phyloP scores from a whole-genome alignment of 2,113 vertebrate species.

The Sphyrna mokarran region DNA sequence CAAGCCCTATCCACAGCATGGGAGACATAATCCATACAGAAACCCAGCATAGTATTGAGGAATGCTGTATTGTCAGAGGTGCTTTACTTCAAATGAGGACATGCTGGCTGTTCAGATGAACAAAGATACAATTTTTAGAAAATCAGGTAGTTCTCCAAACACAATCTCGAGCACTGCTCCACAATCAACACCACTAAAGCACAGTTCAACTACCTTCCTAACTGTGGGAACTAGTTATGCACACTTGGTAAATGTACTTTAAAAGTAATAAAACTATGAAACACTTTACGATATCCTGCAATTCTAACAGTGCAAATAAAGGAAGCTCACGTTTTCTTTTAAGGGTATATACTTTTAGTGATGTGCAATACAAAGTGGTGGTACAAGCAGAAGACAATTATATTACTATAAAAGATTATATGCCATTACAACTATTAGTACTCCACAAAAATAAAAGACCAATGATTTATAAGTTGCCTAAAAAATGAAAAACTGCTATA shows the following conservation, averaged over 20 bases:
- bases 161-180: background rate
- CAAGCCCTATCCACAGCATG: background rate
- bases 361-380: background rate
- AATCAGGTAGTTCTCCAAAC: background rate
- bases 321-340: background rate
- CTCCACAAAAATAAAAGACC: background rate
- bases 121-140: background rate
- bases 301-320: background rate
- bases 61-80: background rate
- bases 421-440: background rate
- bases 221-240: background rate
- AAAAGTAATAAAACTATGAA: background rate
- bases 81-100: background rate
- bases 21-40: background rate
- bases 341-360: background rate
- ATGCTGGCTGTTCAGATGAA: background rate
- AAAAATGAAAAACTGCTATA: background rate
- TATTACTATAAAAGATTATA: background rate
- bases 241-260: background rate
- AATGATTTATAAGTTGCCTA: background rate
- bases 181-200: background rate
- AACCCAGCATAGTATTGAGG: background rate
- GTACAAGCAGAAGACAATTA: background rate
- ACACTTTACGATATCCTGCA: background rate
- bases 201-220: background rate